Evolutionary conservation across 2,797 vertebrate species (phyloP), one percentile per base, ranked within the genome.

Genomic region (Benthosema pterotum): DNA sequence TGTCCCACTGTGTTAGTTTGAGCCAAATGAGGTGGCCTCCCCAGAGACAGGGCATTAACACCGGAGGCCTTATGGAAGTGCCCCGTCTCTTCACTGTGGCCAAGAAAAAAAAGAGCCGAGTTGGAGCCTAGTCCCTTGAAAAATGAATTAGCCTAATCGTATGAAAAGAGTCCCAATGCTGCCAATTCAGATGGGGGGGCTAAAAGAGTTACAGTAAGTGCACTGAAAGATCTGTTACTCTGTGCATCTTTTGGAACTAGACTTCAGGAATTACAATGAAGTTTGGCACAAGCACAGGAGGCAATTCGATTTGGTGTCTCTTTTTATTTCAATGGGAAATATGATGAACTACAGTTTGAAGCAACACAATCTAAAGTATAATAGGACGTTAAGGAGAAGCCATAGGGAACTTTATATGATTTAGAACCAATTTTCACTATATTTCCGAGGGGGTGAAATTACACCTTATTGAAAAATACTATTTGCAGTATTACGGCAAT

Each of bases 1-100:
- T 82, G 87, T 85, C 89, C 82, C 61, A 68, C 55, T 45, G 64
- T 63, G 84, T 90, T 87, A 89, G 81, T 74, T 60, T 87, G 83
- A 86, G 85, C 84, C 82, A 87, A 88, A 86, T 72, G 74, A 85
- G 81, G 77, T 65, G 17, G 60, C 63, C 57, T 79, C 86, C 59
- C 72, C 38, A 43, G 77, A 68, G 81, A 85, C 74, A 61, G 60
- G 60, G 67, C 82, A 89, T 89, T 85, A 89, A 88, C 83, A 87
- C 79, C 70, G 55, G 8, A 70, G 75, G 75, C 71, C 75, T 74
- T 71, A 79, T 77, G 60, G 80, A 85, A 78, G 70, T 65, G 52
- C 50, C 67, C 61, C 32, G n/a, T 63, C 71, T 59, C 73, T 52
- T 60, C 47, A 22, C 67, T 13, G 56, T 51, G 62, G 79, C 82